Conservation (phyloP, 1,140 invertebrate genomes). For the Zaprionus africanus region DNA sequence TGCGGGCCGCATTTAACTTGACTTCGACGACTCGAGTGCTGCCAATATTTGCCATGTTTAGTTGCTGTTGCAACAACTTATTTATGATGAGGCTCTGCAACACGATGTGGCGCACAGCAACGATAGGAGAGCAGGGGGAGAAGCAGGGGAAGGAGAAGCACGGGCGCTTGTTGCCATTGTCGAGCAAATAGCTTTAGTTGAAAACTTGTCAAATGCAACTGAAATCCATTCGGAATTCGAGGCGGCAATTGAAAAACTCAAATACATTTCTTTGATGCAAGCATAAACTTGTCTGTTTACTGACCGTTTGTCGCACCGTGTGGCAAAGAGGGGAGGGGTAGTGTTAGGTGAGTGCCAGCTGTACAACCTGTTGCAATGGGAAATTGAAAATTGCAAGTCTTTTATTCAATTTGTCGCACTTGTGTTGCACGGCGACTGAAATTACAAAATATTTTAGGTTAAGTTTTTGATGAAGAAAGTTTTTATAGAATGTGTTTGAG, state of each 20-base stretch:
- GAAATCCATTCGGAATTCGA: slow-evolving; percentile 35
- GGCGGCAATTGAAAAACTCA: slow-evolving; percentile 40
- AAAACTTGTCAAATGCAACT: slow-evolving; percentile 51
- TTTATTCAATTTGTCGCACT: slow-evolving; percentile 8
- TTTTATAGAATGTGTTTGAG: not conserved
- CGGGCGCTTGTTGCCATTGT: slow-evolving; percentile 33
- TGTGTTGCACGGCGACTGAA: not conserved
- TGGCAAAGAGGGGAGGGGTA: not conserved
- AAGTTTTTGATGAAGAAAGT: too few relatives aligned
- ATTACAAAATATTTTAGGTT: not conserved
- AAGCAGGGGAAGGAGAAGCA: too few relatives aligned
- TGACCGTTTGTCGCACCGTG: not conserved
- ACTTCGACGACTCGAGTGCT: slow-evolving; percentile 47
- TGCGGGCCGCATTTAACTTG: slow-evolving; percentile 44
- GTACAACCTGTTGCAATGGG: slow-evolving; percentile 3
- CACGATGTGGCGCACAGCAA: slow-evolving; percentile 2
- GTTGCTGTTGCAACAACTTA: slow-evolving; percentile 60
- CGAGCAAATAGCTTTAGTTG: slow-evolving; percentile 52
- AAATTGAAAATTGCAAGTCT: slow-evolving; percentile 3
- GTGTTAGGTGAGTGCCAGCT: not conserved
- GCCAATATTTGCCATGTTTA: slow-evolving; percentile 60
- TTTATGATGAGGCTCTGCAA: slow-evolving; percentile 49
- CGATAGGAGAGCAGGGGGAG: too few relatives aligned
- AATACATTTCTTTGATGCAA: slow-evolving; percentile 31
- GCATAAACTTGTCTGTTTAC: slow-evolving; percentile 7